These are phyloP conservation scores for Hyles vespertilio DNA, from an alignment of 1,140 invertebrate genomes.

Conservation along the genomic window DNA sequence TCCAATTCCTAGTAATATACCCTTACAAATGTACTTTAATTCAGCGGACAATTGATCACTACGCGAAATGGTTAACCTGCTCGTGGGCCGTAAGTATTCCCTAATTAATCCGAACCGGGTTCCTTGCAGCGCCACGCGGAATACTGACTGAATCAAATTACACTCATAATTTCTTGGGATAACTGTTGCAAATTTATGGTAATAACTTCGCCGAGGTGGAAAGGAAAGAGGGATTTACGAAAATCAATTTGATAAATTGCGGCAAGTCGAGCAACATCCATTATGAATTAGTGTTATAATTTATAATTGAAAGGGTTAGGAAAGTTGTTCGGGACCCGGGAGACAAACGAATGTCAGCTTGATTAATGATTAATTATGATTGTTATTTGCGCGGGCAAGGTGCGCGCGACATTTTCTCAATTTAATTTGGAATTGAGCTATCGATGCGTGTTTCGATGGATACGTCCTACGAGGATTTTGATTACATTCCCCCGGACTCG, in stretches of 20 bases:
- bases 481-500: neutral
- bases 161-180: conserved; percentile 49
- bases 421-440: conserved; percentile 48
- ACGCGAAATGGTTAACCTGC: conserved; percentile 1
- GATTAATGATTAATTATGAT: conserved; percentile 71
- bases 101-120: conserved; percentile 26
- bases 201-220: conserved; percentile 36
- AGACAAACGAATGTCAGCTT: conserved; percentile 66
- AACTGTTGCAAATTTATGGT: conserved; percentile 55
- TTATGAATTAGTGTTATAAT: conserved; percentile 69
- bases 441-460: conserved; percentile 4
- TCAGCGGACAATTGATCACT: conserved; percentile 1
- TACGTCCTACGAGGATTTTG: neutral
- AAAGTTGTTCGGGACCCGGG: conserved; percentile 46
- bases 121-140: conserved; percentile 18
- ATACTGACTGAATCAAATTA: conserved; percentile 46
- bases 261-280: conserved; percentile 52
- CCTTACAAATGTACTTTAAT: conserved; percentile 2
- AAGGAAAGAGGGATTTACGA: conserved; percentile 42
- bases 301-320: conserved; percentile 65
- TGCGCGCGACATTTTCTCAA: conserved; percentile 32
- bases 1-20: too few relatives aligned
- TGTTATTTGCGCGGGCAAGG: conserved; percentile 20
- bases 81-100: conserved; percentile 14
- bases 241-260: conserved; percentile 69